Evolutionary conservation across 1,140 invertebrate species (phyloP), one percentile per base, ranked within the genome.

Genomic region (Zaprionus nigranus): DNA sequence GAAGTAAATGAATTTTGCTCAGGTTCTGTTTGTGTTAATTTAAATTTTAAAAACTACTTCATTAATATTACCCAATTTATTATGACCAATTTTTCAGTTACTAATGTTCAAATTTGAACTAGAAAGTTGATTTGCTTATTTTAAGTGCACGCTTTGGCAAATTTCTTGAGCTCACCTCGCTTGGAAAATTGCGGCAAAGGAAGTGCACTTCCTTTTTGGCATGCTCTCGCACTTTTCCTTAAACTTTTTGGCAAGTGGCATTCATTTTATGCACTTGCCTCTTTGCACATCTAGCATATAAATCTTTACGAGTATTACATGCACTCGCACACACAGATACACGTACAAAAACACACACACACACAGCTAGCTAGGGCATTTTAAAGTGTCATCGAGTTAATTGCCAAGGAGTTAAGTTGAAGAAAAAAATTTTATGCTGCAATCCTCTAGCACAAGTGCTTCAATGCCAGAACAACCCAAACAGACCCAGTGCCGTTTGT

Each of bases 341-440:
- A 26, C 24, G 24, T 26, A 26, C 24, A 26, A 26, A 5, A 5
- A 24, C 24, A 28, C 24, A 40, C 13, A 13, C 49, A 13, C 15
- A 62, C 4, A 30, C 9, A 13, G 12, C 15, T 43, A 43, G 30
- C 38, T 54, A 53, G 13, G 24, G 49, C 60, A 66, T 60, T 79
- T 79, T 73, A 72, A 77, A 77, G 74, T 77, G 68, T 72, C 63
- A 71, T 79, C 43, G 62, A 82, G 78, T 82, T 77, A 80, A 74
- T 71, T 73, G 67, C 59, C 67, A 79, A 66, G 20, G 61, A 82
- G 60, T 77, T 59, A 66, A 69, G 9, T 43, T 68, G 36, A 26
- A 60, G 51, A 69, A 30, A 57, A 71, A 63, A 75, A 24, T 36
- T 57, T 69, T 60, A 72, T 38, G 54, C 43, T 51, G 24, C 46